A percentile compares a stretch with the other conserved stretches of the same genome.
phyloP scores from a whole-genome alignment of 1,140 invertebrate species.

The Nephotettix cincticeps region DNA sequence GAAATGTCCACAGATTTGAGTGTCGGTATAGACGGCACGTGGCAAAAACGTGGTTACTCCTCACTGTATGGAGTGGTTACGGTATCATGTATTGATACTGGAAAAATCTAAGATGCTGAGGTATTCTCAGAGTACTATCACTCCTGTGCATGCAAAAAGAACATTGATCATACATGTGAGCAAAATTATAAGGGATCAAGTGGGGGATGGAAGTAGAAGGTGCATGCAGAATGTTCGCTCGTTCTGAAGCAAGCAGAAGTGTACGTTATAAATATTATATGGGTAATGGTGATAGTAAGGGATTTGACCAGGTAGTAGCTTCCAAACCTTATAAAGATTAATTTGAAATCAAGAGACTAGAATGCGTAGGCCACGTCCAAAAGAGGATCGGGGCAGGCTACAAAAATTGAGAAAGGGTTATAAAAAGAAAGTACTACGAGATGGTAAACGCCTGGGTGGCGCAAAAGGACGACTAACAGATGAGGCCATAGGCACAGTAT shows the following conservation, averaged over 20 bases:
- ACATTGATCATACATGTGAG: no score
- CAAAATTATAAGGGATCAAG: no score
- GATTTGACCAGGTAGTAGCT: slow-evolving; percentile 19
- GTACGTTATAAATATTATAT: slow-evolving; percentile 36
- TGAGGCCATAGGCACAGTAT: no score
- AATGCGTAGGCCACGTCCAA: slow-evolving; percentile 39
- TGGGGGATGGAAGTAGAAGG: slow-evolving; percentile 37
- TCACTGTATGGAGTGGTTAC: slow-evolving; percentile 9
- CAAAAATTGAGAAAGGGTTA: no score
- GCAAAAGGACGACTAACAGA: no score
- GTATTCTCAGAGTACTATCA: not conserved
- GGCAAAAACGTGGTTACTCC: slow-evolving; percentile 7
- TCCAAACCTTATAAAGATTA: slow-evolving; percentile 35
- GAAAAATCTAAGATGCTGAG: slow-evolving; percentile 3
- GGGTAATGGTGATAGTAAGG: slow-evolving; percentile 38
- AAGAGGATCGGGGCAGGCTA: slow-evolving; percentile 39
- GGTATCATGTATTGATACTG: slow-evolving; percentile 4
- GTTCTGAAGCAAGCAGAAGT: slow-evolving; percentile 28
- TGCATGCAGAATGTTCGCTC: slow-evolving; percentile 20
- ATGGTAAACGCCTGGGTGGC: no score
- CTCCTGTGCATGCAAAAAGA: not conserved
- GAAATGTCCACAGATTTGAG: slow-evolving; percentile 3
- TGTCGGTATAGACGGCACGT: slow-evolving; percentile 24
- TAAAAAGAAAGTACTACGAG: no score
- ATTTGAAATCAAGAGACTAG: slow-evolving; percentile 36